Percentiles rank a stretch among this genome's conserved stretches.
Conservation (phyloP, 2,797 vertebrate species). For the Hypotaenidia okinawae region DNA sequence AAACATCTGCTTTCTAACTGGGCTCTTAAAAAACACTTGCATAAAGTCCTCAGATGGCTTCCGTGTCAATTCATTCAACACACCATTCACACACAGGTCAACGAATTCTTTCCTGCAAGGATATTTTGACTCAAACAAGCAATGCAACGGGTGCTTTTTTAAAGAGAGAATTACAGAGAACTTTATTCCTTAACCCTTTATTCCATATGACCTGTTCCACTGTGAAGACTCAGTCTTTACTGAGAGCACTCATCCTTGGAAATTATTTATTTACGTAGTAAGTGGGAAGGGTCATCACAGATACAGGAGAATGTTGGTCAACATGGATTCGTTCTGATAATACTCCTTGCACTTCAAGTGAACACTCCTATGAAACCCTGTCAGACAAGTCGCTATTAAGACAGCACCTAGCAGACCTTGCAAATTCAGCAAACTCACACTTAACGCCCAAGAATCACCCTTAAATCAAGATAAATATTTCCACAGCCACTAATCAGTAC, state of each 20-base stretch:
- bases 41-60: slow-evolving; percentile 66
- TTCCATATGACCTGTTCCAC: background rate
- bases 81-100: slow-evolving; percentile 74
- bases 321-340: background rate
- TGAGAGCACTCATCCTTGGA: background rate
- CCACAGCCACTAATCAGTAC: background rate
- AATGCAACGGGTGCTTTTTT: background rate
- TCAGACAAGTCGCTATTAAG: background rate
- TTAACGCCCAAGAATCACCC: background rate
- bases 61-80: slow-evolving; percentile 65
- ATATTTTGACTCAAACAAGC: background rate
- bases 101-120: slow-evolving; percentile 75
- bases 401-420: background rate
- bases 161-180: background rate
- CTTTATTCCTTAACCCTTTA: background rate
- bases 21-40: slow-evolving; percentile 66
- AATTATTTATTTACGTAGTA: background rate
- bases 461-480: background rate
- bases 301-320: background rate
- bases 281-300: background rate
- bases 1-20: slow-evolving; percentile 54
- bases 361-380: background rate
- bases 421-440: background rate
- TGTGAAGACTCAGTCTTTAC: background rate
- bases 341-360: background rate